phyloP scores from a whole-genome alignment of 1,140 invertebrate genomes.

The Drosophila serrata region DNA sequence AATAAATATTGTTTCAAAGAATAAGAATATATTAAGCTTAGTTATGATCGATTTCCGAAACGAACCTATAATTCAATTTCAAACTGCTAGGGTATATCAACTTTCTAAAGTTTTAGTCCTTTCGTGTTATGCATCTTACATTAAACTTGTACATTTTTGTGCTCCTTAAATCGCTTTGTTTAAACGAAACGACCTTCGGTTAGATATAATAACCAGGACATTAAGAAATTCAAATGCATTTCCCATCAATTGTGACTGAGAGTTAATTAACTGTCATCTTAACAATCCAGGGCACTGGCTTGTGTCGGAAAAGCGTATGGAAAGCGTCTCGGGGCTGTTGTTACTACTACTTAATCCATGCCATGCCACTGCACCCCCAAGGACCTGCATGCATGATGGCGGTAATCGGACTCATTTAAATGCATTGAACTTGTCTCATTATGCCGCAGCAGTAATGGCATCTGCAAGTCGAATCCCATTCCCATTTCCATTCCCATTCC shows the following conservation, averaged over 20 bases:
- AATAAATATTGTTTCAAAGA: no score
- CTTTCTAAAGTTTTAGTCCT: no score
- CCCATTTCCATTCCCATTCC: constrained; percentile 4
- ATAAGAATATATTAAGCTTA: no score
- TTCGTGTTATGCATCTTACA: not conserved
- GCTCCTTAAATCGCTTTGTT: no score
- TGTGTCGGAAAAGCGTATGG: constrained; percentile 25
- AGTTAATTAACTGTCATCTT: not conserved
- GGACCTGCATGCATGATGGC: constrained; percentile 1
- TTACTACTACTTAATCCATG: not conserved
- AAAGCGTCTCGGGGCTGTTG: constrained; percentile 7
- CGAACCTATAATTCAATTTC: no score
- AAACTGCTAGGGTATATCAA: no score
- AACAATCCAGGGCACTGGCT: not conserved
- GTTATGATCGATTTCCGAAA: no score
- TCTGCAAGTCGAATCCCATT: constrained; percentile 37
- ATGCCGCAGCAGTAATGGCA: constrained; percentile 30
- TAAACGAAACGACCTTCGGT: no score
- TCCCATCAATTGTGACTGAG: not conserved
- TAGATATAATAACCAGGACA: not conserved
- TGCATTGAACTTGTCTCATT: constrained; percentile 64
- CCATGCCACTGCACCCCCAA: constrained; percentile 13
- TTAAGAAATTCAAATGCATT: not conserved
- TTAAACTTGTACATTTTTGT: not conserved
- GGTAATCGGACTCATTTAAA: constrained; percentile 77